Base-by-base conservation (phyloP, 2,797 vertebrate genomes). In the Gymnoscopelus braueri region DNA sequence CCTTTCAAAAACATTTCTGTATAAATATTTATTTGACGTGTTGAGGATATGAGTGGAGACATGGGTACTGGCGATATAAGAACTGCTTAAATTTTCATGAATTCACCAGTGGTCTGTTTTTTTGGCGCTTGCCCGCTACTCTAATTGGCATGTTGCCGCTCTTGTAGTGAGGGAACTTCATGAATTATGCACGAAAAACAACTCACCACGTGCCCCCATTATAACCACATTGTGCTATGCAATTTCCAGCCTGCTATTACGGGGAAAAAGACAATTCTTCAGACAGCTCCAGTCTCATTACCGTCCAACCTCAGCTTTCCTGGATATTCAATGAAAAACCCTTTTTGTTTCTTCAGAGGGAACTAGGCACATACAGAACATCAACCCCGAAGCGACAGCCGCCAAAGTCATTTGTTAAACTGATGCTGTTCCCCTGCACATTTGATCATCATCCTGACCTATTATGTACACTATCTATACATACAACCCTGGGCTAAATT, bases 161-260 rank as follows among this genome's bases (percentile, higher is more conserved):
- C 79, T 74, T 85, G 84, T 84, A 82, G 86, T 82, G 83, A 78
- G 49, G 66, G 79, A 87, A 82, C 53, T 69, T 85, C 79, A 94
- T 94, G 89, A 92, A 94, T 94, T 91, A 94, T 93, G 89, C 89
- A 94, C 78, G 48, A 84, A 90, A 90, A 92, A 91, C 90, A 94
- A 89, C 84, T 73, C 77, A 62, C 82, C 84, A 84, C 72, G 69
- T 90, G 88, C 82, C 85, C 39, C 89, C 81, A 86, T 91, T 94
- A 93, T 89, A 90, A 83, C 80, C 84, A 88, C 79, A 81, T 88
- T 91, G 90, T 90, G 83, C 80, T 61, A 26, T 85, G 78, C 81
- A 79, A 81, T 83, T 86, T 84, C 80, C 49, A 49, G 76, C 69
- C 72, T 78, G 74, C 84, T 82, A 77, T 76, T 88, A n/a, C 79